Percentiles rank a stretch among this genome's conserved stretches.
Conservation (phyloP, 2,797 vertebrate species). For the Smutsia gigantea region DNA sequence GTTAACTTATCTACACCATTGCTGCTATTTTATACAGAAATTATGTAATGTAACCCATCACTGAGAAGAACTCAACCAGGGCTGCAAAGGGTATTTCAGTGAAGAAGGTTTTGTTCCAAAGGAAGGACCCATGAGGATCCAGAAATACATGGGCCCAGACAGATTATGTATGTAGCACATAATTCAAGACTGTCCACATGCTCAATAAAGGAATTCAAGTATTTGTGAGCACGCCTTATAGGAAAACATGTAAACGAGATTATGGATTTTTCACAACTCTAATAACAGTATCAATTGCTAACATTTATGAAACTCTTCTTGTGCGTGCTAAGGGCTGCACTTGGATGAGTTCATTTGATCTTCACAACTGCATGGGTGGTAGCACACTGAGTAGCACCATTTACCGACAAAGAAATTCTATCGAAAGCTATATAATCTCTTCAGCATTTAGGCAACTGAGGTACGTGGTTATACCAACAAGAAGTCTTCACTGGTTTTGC, state of each 20-base stretch:
- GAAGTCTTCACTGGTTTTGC: not conserved
- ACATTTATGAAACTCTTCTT: not conserved
- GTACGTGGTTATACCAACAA: not conserved
- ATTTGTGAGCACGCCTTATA: not conserved
- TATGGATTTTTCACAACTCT: not conserved
- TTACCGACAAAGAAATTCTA: not conserved
- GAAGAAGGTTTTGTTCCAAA: constrained; percentile 22
- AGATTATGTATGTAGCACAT: not conserved
- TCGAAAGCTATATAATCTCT: not conserved
- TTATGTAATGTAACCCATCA: not conserved
- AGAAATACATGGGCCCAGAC: not conserved
- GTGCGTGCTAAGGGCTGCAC: not conserved
- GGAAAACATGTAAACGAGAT: not conserved
- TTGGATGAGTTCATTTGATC: not conserved
- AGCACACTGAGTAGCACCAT: not conserved
- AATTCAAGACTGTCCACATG: not conserved
- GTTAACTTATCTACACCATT: constrained; percentile 59
- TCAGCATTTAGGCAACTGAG: not conserved
- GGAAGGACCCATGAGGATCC: not conserved
- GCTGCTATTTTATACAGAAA: constrained; percentile 42
- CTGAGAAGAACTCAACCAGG: not conserved
- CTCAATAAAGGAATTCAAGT: not conserved
- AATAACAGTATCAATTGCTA: not conserved
- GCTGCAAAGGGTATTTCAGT: not conserved
- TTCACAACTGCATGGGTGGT: not conserved